Evolutionary conservation across 2,888 invertebrate genomes (phyloP), one percentile per base, ranked within the genome.

Genomic region (Parelbella ahira): DNA sequence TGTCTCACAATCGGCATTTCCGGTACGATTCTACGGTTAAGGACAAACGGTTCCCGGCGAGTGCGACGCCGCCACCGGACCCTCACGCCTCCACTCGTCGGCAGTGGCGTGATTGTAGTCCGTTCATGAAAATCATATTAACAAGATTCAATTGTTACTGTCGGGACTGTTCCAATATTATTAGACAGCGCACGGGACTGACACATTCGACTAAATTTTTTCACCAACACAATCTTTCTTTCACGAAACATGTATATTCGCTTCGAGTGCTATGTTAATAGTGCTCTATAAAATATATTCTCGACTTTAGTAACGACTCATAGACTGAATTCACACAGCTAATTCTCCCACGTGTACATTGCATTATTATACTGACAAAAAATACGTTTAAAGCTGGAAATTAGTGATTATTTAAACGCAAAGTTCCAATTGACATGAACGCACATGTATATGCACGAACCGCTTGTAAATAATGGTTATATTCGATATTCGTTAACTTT

Each of bases 1-100:
- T 81, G 82, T 78, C 74, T 77, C 74, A 68, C 82, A 83, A 80
- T 82, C 77, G 65, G 50, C 49, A 63, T 62, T 81, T 84, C 84
- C 84, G 82, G 68, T 55, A 64, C 45, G 48, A 47, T 50, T 49
- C 48, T 56, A 53, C 60, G 56, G 51, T 58, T 65, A 64, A 68
- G 69, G 64, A 65, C 56, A 56, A 52, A 52, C 56, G 60, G 53
- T 53, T 49, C 53, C 50, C 53, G 55, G 45, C 44, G 50, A 51
- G 49, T 53, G 54, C 45, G 54, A 8, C 29, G 55, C 45, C 42
- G 49, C 51, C 47, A 43, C 47, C 44, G 52, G 58, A 53, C 54
- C 54, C 55, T 49, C 53, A 39, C 53, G 54, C 51, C 58, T 60
- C 50, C 56, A 48, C 56, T 23, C 48, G 44, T 38, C 45, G 27